Base-by-base conservation (phyloP, 2,888 invertebrate genomes). In the Agrotis segetum region DNA sequence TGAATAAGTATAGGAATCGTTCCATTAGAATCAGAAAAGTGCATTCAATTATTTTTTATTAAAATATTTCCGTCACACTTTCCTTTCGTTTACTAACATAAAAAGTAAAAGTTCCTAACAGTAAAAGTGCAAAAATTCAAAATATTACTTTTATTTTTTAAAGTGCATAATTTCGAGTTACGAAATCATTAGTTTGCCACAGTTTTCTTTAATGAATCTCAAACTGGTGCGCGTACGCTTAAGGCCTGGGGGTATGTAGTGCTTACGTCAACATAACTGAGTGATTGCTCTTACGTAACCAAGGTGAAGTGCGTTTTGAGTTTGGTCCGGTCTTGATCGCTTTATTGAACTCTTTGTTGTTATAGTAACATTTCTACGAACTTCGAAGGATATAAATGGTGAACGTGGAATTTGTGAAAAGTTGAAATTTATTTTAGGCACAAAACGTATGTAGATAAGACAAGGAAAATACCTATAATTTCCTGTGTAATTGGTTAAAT, bases 261-360 rank as follows among this genome's bases (percentile, higher is more conserved):
- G 66, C 69, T 83, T 76, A 83, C 81, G 76, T 85, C 85, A 77
- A 58, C 49, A 56, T 67, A 71, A 55, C 69, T 78, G 80, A 84
- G 77, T 81, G 86, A 87, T 84, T 82, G 86, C 56, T 44, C 49
- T 83, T 82, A 79, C 75, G 74, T 67, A 76, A 87, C 50, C 72
- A 85, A 87, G 81, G 85, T 86, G 67, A 81, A 77, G 76, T 81
- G 68, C 71, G 65, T 72, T 53, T 70, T 19, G 49, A 44, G 74
- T 74, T 67, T 19, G 46, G 40, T 47, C 61, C 56, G 52, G 46
- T 44, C 55, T 66, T 53, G 71, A 55, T 65, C 46, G 34, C 24
- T 69, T 21, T 73, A 46, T 29, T 21, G 40, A 58, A 70, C 56
- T 67, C 60, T 82, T 84, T 81, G 64, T 82, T 73, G 47, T 40